Base-by-base conservation (phyloP, 1,140 invertebrate species). In the Neocloeon triangulifer region DNA sequence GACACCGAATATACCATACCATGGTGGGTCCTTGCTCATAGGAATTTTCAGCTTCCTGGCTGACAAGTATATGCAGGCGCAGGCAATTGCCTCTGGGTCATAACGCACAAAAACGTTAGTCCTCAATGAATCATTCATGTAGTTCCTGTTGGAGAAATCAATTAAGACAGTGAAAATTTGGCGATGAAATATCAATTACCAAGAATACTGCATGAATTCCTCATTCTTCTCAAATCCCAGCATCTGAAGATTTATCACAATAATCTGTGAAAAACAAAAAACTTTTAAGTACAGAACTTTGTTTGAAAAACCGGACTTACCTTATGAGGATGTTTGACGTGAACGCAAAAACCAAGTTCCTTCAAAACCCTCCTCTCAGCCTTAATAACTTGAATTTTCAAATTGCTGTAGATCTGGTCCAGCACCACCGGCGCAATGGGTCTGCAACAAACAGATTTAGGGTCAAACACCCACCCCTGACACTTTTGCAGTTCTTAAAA, bases 321-420 rank as follows among this genome's bases (percentile, higher is more conserved):
- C 59, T 99, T 98, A 50, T 99, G 94, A 2, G 95, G 95, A 61
- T 99, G 94, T 54, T 98, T 96, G 0, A 98, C 89, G 52, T 98
- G 94, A 5, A 98, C 92, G 61, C 92, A 97, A 53, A 99, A 99
- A 5, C 95, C 95, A 9, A 98, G 52, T 51, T 97, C 91, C 51
- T 98, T 98, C 1, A 99, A 56, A 8, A 99, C 76, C 35, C 91
- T 59, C 33, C 92, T 58, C 49, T 99, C 95, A 1, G 89, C 88
- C 56, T 97, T 96, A 32, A 97, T 97, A 1, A 99, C 82, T 55
- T 97, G 81, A 51, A 86, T 96, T 53, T 98, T 98, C 4, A 89
- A 49, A 41, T 75, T 72, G 33, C 94, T 79, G 48, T 98, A 98
- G 50, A 80, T 79, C 45, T 86, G 74, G 53, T 97, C 89, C 26